Percentiles rank a stretch among this genome's conserved stretches.
phyloP scores from a whole-genome alignment of 1,140 invertebrate genomes.

The Kradibia gibbosae region DNA sequence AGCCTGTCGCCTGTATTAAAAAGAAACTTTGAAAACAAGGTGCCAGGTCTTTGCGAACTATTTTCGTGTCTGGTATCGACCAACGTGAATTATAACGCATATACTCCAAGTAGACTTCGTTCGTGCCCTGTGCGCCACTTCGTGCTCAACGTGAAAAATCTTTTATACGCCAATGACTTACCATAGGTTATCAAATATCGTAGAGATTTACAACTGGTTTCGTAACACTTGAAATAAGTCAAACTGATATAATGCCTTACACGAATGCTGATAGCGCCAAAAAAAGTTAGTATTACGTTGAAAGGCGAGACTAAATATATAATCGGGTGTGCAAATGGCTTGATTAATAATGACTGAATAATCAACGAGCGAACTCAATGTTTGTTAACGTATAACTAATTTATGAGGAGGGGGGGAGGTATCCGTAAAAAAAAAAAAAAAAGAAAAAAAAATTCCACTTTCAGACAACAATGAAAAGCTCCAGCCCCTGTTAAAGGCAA shows the following conservation, averaged over 20 bases:
- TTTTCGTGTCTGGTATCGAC: background rate
- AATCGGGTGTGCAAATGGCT: too few species aligned
- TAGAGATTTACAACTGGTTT: background rate
- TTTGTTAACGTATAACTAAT: too few species aligned
- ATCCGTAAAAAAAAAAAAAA: too few species aligned
- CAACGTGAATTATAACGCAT: constrained; percentile 7
- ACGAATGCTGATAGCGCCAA: too few species aligned
- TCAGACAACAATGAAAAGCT: background rate
- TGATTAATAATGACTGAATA: too few species aligned
- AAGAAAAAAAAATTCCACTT: too few species aligned
- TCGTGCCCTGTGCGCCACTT: background rate
- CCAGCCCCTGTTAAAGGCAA: background rate
- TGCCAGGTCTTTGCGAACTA: background rate
- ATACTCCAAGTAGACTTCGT: too few species aligned
- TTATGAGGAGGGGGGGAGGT: too few species aligned
- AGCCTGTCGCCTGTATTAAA: too few species aligned
- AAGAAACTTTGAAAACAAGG: background rate
- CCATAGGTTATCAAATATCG: background rate
- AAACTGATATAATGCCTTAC: background rate
- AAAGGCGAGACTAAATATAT: too few species aligned
- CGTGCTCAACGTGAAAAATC: constrained; percentile 5
- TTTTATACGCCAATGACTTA: background rate
- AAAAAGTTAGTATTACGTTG: too few species aligned
- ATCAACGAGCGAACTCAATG: too few species aligned
- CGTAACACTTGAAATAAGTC: background rate